Evolutionary conservation across 2,113 vertebrate genomes (phyloP).

Genomic region (Butastur rufipennis): DNA sequence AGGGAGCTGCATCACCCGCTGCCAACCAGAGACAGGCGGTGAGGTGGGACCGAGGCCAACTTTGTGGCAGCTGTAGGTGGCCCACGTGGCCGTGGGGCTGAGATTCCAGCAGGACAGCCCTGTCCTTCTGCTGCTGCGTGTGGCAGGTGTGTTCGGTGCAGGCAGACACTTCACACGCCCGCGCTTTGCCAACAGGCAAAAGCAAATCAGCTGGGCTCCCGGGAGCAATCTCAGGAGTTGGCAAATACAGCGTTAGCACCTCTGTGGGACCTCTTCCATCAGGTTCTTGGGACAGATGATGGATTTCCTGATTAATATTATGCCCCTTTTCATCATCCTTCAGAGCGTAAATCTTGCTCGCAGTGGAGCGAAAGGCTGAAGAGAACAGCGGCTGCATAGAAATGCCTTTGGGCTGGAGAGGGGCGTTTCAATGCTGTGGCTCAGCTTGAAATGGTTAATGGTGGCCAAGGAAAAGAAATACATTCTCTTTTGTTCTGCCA

Average conservation of each 20-base stretch:
- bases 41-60: background rate
- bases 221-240: background rate
- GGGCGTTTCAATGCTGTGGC: background rate
- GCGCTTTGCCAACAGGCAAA: rapidly evolving
- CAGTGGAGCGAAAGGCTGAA: background rate
- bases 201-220: background rate
- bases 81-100: background rate
- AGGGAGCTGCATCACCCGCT: background rate
- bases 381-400: background rate
- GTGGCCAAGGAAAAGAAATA: background rate
- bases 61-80: background rate
- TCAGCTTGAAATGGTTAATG: background rate
- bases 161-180: background rate
- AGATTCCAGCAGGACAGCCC: background rate
- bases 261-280: background rate
- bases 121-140: background rate
- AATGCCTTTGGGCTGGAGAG: background rate
- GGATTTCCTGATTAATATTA: background rate
- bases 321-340: background rate
- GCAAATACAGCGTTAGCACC: background rate
- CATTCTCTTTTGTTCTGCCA: background rate
- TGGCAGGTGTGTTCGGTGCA: background rate
- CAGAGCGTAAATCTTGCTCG: background rate
- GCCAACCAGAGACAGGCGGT: background rate
- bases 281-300: background rate